Evolutionary conservation across 2,113 vertebrate genomes (phyloP), one percentile per base, ranked within the genome.

Genomic region (Ciconia stormi): DNA sequence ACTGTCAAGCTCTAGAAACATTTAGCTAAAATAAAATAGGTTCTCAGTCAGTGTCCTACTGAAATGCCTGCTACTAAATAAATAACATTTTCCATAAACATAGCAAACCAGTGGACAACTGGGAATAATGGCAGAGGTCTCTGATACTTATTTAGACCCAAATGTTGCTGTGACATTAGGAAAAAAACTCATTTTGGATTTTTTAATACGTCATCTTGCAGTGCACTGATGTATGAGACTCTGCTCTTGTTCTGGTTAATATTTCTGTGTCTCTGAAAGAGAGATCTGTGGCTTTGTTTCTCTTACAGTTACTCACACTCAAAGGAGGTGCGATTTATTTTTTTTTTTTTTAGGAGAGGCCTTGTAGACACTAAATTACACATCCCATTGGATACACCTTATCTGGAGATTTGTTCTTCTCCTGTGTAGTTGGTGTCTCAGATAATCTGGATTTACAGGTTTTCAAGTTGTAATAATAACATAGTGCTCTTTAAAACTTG

Each of bases 1-100:
- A 66, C 76, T 77, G 79, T 94, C 82, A 96, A 93, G 56, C 58
- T 93, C 56, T 97, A 52, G 95, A 94, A 73, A 82, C 63, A 65
- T 88, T 49, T 58, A 88, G 52, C 72, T 92, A 40, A 87, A 95
- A 94, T 81, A 78, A 90, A 95, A 52, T 52, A 34, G 38, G 15
- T 93, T 95, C 74, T 95, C 32, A 86, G 80, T 55, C 50, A 49
- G 19, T 22, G 46, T 70, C 25, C 42, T 78, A 8, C 38, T 73
- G 62, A 86, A 89, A 74, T 73, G 19, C 30, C 16, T 85, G 3
- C n/a, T 67, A 13, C 29, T 67, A 55, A 82, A 74, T 90, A 42
- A 78, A 49, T 62, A 67, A 46, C 3, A 7, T 71, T 82, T 94
- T 19, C 38, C 9, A 15, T 32, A 67, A 56, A 26, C 21, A 10